Percentiles rank a stretch among this genome's conserved stretches.
These are phyloP conservation scores for Biston stratarius DNA, from an alignment of 2,888 invertebrate species.

Conservation along the genomic window DNA sequence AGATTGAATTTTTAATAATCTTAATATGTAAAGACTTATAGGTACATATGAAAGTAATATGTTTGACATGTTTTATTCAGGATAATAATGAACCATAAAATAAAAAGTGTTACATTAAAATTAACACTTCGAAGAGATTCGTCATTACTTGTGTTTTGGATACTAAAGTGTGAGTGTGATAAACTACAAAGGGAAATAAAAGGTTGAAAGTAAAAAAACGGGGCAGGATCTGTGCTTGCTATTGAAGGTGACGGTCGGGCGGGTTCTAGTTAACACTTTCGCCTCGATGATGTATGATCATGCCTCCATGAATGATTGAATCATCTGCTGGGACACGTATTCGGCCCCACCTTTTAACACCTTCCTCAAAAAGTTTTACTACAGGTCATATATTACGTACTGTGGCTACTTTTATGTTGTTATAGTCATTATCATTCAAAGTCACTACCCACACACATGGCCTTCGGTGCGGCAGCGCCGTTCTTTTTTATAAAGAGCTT, in stretches of 20 bases:
- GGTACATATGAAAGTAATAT: not conserved
- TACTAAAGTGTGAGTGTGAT: slow-evolving; percentile 55
- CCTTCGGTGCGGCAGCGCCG: slow-evolving; percentile 51
- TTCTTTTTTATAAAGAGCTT: slow-evolving; percentile 53
- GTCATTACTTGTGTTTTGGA: slow-evolving; percentile 50
- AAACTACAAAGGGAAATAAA: slow-evolving; percentile 70
- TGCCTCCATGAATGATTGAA: slow-evolving; percentile 84
- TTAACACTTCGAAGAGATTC: slow-evolving; percentile 52
- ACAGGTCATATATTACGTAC: slow-evolving; percentile 80
- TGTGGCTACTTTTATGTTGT: slow-evolving; percentile 82
- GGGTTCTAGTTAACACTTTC: slow-evolving; percentile 78
- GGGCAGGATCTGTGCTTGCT: slow-evolving; percentile 56
- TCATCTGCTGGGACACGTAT: slow-evolving; percentile 82
- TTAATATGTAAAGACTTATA: not conserved
- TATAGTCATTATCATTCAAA: slow-evolving; percentile 84
- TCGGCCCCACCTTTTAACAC: slow-evolving; percentile 81
- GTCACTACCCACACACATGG: slow-evolving; percentile 76
- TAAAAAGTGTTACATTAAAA: slow-evolving; percentile 9
- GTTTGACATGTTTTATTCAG: not conserved
- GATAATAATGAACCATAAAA: not conserved
- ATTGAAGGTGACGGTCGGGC: slow-evolving; percentile 64
- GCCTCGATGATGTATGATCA: slow-evolving; percentile 83
- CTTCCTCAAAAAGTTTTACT: slow-evolving; percentile 83
- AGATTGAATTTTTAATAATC: not conserved
- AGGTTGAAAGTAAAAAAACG: slow-evolving; percentile 64